A percentile compares a stretch with the other conserved stretches of the same genome.
Evolutionary conservation across 1,140 invertebrate species (phyloP).

Genomic region (Atta cephalotes): DNA sequence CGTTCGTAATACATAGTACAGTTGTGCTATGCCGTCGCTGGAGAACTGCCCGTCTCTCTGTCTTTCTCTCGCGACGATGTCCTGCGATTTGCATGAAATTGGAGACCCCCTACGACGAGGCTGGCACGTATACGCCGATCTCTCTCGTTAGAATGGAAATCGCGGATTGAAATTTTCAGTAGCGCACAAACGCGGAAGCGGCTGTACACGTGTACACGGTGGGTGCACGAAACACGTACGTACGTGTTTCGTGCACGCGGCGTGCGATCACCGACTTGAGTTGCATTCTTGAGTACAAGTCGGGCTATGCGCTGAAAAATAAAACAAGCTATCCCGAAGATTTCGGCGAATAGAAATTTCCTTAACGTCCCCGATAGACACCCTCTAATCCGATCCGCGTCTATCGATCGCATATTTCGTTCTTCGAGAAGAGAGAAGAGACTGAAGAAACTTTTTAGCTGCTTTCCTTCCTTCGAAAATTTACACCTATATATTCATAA

Average conservation of each 20-base stretch:
- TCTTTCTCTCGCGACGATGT: conserved; percentile 56
- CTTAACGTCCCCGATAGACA: not conserved
- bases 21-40: not conserved
- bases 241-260: not conserved
- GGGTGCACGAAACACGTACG: no score
- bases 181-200: conserved; percentile 5
- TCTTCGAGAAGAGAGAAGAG: not conserved
- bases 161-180: conserved; percentile 75
- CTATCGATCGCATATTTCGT: conserved; percentile 14
- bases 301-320: conserved; percentile 18
- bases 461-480: not conserved
- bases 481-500: no score
- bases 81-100: conserved; percentile 77
- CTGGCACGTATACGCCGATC: conserved; percentile 58
- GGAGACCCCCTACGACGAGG: conserved; percentile 68
- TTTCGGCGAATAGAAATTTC: conserved; percentile 34
- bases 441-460: conserved; percentile 16
- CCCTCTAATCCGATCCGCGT: conserved; percentile 27
- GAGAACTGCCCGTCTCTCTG: conserved; percentile 34
- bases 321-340: conserved; percentile 32
- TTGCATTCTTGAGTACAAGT: conserved; percentile 40
- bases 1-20: conserved; percentile 22
- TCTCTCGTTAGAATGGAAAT: conserved; percentile 78
- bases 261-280: not conserved
- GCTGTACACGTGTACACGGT: conserved; percentile 13